Conservation (phyloP, 2,888 invertebrate genomes). For the Xestia sexstrigata region DNA sequence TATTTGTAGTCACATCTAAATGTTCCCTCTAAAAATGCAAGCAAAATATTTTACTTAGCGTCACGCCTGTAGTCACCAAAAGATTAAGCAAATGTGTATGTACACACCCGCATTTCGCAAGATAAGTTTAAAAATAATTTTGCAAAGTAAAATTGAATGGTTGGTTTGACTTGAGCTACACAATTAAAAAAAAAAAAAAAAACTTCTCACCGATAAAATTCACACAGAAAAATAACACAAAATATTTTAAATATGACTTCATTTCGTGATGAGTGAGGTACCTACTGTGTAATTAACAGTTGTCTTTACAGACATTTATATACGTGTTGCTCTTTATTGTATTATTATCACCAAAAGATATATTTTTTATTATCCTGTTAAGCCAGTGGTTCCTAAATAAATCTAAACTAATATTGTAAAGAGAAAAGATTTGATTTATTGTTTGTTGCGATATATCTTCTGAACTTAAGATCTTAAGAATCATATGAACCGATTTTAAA, state of each 20-base stretch:
- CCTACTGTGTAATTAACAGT: background rate
- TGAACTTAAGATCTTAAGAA: no score
- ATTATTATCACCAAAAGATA: background rate
- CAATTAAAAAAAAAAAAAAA: background rate
- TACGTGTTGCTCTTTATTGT: background rate
- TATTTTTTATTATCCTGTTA: background rate
- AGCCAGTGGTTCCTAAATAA: conserved; percentile 1
- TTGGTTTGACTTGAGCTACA: background rate
- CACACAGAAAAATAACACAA: background rate
- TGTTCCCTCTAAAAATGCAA: background rate
- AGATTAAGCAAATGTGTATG: background rate
- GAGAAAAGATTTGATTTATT: no score
- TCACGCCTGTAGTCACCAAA: background rate
- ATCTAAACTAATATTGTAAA: no score
- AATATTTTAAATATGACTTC: background rate
- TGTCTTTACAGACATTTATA: background rate
- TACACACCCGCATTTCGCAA: background rate
- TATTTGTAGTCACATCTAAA: conserved; percentile 45
- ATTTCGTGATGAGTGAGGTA: background rate
- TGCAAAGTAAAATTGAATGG: background rate
- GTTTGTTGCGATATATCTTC: no score
- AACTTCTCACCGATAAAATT: background rate
- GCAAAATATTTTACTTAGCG: background rate
- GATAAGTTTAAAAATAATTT: background rate
- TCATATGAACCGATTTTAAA: no score